phyloP scores from a whole-genome alignment of 1,140 invertebrate genomes.

The Lepidurus couesii region DNA sequence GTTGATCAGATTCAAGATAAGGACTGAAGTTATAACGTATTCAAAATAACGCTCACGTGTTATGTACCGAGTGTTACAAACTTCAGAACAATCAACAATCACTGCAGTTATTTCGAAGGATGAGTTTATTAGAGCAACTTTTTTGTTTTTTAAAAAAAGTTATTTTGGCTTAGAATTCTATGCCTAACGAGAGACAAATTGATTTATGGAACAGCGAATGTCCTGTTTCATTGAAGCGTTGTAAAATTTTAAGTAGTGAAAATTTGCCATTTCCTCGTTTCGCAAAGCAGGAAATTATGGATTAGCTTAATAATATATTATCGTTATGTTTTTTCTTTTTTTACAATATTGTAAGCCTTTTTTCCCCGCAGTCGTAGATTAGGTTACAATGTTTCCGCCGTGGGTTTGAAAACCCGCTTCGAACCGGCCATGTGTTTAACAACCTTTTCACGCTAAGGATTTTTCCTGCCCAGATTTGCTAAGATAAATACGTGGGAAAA shows the following conservation, averaged over 20 bases:
- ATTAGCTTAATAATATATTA: not conserved
- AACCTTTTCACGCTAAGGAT: not conserved
- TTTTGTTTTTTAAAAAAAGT: too few species aligned
- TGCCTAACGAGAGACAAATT: not conserved
- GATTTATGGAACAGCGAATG: not conserved
- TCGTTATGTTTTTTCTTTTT: not conserved
- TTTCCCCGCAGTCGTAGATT: not conserved
- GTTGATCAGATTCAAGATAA: too few species aligned
- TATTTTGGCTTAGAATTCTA: not conserved
- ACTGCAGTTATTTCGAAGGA: too few species aligned
- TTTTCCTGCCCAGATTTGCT: not conserved
- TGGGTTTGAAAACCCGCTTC: not conserved
- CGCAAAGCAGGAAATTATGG: not conserved
- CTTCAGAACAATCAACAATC: too few species aligned
- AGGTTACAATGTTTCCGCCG: not conserved
- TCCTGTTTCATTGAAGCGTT: conserved; percentile 15
- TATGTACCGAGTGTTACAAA: too few species aligned
- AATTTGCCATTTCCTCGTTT: conserved; percentile 22
- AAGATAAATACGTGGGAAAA: not conserved
- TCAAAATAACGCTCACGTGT: too few species aligned
- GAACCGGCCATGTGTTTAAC: not conserved
- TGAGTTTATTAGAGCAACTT: too few species aligned
- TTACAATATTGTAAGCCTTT: not conserved
- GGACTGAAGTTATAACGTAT: too few species aligned
- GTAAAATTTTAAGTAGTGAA: not conserved